These are phyloP conservation scores for Plectus sambesii DNA, from an alignment of 1,140 invertebrate genomes.

Conservation along the genomic window DNA sequence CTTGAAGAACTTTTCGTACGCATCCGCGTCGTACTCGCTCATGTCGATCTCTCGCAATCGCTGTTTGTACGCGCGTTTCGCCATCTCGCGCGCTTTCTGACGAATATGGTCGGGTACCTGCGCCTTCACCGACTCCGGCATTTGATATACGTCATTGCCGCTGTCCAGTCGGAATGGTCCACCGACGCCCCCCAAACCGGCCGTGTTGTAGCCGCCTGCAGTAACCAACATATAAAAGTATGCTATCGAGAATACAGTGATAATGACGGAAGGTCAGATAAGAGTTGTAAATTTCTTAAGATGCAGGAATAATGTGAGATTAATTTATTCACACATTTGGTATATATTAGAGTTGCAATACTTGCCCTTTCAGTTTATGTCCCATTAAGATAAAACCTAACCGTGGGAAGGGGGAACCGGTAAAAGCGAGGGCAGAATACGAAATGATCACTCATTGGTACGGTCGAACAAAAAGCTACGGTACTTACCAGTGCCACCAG, in stretches of 20 bases:
- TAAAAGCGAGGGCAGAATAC: not conserved
- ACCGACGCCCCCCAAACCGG: conserved; percentile 81
- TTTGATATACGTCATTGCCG: conserved; percentile 79
- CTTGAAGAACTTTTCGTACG: conserved; percentile 69
- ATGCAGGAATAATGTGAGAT: not conserved
- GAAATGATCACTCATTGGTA: not conserved
- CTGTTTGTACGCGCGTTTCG: conserved; percentile 72
- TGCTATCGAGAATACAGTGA: not conserved
- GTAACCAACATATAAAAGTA: not conserved
- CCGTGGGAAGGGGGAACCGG: not conserved
- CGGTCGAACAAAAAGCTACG: too few species aligned
- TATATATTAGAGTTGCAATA: not conserved
- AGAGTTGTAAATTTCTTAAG: not conserved
- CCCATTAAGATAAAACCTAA: not conserved
- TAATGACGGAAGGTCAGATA: not conserved
- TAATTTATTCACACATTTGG: not conserved
- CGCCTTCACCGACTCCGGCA: conserved; percentile 76
- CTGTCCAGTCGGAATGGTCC: conserved; percentile 77
- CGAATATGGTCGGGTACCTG: conserved; percentile 70
- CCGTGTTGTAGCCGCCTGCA: conserved; percentile 62
- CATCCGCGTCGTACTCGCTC: conserved; percentile 77
- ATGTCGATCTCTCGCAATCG: conserved; percentile 80
- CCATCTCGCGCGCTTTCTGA: conserved; percentile 81
- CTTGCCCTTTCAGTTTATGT: not conserved
- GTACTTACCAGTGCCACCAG: conserved; percentile 73